phyloP scores from a whole-genome alignment of 2,888 invertebrate species.

The Pomacea canaliculata region DNA sequence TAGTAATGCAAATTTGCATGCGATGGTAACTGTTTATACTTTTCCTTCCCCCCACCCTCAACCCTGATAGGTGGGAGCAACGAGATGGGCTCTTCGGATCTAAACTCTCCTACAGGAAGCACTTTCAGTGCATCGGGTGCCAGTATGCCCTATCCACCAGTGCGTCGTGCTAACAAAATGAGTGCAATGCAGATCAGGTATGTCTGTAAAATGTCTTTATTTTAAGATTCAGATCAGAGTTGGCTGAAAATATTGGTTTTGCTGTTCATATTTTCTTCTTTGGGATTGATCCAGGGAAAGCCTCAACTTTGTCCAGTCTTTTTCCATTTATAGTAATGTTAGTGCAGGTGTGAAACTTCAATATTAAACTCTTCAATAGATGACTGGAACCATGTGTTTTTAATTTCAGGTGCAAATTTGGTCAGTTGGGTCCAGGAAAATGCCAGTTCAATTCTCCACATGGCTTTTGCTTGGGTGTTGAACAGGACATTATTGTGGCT shows the following conservation, averaged over 20 bases:
- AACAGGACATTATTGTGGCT: constrained; percentile 96
- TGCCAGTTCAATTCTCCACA: constrained; percentile 97
- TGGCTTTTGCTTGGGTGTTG: constrained; percentile 93
- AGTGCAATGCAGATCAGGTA: constrained; percentile 71
- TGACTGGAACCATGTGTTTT: too few relatives aligned
- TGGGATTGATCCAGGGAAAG: too few relatives aligned
- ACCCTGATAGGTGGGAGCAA: constrained; percentile 1
- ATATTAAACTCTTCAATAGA: too few relatives aligned
- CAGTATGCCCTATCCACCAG: constrained; percentile 45
- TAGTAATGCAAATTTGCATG: too few relatives aligned
- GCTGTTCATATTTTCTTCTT: too few relatives aligned
- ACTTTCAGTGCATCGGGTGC: neutral
- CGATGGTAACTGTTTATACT: too few relatives aligned
- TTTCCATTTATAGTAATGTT: too few relatives aligned
- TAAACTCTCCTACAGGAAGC: constrained; percentile 19
- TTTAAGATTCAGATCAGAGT: neutral
- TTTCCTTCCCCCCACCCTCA: too few relatives aligned
- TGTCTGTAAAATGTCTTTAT: neutral
- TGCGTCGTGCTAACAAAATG: constrained; percentile 63
- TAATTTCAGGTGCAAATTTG: constrained; percentile 82
- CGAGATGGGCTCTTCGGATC: neutral
- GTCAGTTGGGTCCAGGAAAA: constrained; percentile 90
- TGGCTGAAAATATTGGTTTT: too few relatives aligned
- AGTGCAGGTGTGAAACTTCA: too few relatives aligned
- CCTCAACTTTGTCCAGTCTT: too few relatives aligned